Evolutionary conservation across 2,888 invertebrate species (phyloP), one percentile per base, ranked within the genome.

Genomic region (Halictus ligatus): DNA sequence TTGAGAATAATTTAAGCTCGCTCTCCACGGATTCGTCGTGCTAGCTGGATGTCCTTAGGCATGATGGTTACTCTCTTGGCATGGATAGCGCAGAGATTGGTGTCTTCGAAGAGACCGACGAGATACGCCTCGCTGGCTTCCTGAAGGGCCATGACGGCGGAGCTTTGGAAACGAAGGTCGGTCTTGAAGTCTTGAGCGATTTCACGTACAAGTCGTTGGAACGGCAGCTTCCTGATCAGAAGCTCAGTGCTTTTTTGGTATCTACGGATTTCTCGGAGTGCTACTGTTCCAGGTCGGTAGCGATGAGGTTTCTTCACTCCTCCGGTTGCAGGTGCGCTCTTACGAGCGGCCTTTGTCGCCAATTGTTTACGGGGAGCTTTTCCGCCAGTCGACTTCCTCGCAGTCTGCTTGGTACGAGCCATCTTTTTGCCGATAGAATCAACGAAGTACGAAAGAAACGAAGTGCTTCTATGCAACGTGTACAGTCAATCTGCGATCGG

Each of bases 371-470:
- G 95, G 25, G 96, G 96, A 82, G 96, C 96, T 93, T 96, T 97
- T 79, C 96, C 96, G 94, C 96, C 96, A 80, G 96, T 96, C 2
- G 96, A 97, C 91, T 97, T 97, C 87, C 97, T 96, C 29, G 97
- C 97, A 0, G 97, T 97, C 92, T 97, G 97, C 95, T 97, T 97
- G 10, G 97, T 97, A 93, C 97, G 97, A 91, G 97, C 97, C 97
- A 97, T 97, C 12, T 10, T 13, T 3, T 1, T 6, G 10, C 4
- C 15, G 0, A 2, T 13, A 4, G 12, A 21, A 15, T 64, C 15
- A 15, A 29, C 64, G 7, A 29, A 29, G 6, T 50, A 18, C 3
- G 15, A 64, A 6, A 29, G 29, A 2, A 29, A 64, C 7, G 4
- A 6, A 64, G 0, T 7, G 7, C 8, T 21, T 21, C 7, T 8